A percentile compares a stretch with the other conserved stretches of the same genome.
These are phyloP conservation scores for Cariama cristata DNA, from an alignment of 2,113 vertebrate genomes.

Conservation along the genomic window DNA sequence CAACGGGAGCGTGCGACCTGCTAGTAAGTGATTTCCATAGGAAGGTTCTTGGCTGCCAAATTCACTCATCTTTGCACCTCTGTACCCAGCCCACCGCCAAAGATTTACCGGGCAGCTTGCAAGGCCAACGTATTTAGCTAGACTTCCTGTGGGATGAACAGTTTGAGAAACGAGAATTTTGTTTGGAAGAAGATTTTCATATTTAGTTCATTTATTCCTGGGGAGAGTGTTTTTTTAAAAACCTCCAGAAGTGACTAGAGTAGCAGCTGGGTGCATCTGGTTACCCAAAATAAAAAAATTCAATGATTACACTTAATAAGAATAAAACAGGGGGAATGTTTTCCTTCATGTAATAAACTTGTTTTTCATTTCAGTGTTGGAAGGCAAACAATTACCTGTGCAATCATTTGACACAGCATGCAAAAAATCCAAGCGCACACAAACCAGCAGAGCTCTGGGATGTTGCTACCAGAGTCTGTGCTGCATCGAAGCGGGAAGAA, in stretches of 20 bases:
- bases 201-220: not conserved
- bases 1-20: not conserved
- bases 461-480: not conserved
- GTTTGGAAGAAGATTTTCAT: not conserved
- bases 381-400: conserved; percentile 40
- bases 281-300: not conserved
- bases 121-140: not conserved
- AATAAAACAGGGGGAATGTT: conserved; percentile 39
- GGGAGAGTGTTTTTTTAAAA: not conserved
- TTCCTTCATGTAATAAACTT: not conserved
- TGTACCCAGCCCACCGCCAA: accelerated
- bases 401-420: conserved; percentile 37
- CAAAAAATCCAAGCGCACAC: not conserved
- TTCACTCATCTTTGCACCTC: not conserved
- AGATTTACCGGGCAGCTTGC: not conserved
- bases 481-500: not conserved
- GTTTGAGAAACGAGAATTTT: not conserved
- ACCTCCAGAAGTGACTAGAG: not conserved
- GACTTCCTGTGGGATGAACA: not conserved
- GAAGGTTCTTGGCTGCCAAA: not conserved
- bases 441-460: conserved; percentile 13
- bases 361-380: conserved; percentile 43
- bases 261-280: not conserved
- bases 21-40: not conserved
- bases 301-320: not conserved